phyloP scores from a whole-genome alignment of 2,888 invertebrate species.

The Palloptera scutellata region DNA sequence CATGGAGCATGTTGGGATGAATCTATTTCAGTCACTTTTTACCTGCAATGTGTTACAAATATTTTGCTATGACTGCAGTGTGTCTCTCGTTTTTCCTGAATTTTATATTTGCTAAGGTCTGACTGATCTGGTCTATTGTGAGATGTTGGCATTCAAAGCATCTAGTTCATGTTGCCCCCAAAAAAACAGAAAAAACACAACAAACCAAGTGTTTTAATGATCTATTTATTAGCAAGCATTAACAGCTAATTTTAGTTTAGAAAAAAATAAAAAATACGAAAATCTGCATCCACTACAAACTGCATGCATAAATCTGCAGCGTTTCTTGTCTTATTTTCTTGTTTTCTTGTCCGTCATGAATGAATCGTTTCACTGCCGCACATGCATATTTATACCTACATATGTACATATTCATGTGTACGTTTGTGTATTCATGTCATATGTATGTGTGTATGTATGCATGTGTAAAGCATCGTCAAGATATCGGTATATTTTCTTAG shows the following conservation, averaged over 20 bases:
- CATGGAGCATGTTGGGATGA: neutral
- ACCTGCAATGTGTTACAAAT: neutral
- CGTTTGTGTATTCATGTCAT: neutral
- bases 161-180: too few relatives aligned
- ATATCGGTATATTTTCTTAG: too few relatives aligned
- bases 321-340: neutral
- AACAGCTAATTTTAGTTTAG: too few relatives aligned
- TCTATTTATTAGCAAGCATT: too few relatives aligned
- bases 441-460: neutral
- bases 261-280: neutral
- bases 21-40: constrained; percentile 9
- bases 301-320: neutral
- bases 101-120: too few relatives aligned
- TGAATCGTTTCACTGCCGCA: neutral
- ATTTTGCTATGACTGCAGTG: too few relatives aligned
- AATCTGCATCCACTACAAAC: neutral
- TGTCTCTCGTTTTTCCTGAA: too few relatives aligned
- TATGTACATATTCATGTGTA: neutral
- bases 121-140: too few relatives aligned
- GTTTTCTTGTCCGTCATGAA: neutral
- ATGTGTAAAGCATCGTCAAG: neutral
- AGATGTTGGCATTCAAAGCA: too few relatives aligned
- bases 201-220: too few relatives aligned
- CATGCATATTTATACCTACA: neutral
- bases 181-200: too few relatives aligned